phyloP scores from a whole-genome alignment of 2,888 invertebrate genomes.

The Bibio marci region DNA sequence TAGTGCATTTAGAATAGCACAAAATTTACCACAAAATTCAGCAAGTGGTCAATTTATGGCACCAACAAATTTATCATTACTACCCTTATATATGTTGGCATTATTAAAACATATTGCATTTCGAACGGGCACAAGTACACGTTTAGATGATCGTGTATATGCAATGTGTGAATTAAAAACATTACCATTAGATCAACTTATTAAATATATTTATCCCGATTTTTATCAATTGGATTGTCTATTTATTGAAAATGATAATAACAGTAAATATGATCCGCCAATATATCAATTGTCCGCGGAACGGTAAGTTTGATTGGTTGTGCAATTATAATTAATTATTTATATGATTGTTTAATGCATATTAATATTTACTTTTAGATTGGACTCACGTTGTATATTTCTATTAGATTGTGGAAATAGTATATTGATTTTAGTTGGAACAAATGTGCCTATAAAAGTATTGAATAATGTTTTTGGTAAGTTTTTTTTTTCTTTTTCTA shows the following conservation, averaged over 20 bases:
- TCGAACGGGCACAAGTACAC: constrained; percentile 70
- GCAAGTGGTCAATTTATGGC: constrained; percentile 46
- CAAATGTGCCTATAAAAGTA: constrained; percentile 54
- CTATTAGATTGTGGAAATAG: constrained; percentile 74
- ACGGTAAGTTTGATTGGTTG: constrained; percentile 29
- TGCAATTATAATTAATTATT: neutral
- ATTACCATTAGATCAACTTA: constrained; percentile 59
- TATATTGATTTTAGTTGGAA: constrained; percentile 71
- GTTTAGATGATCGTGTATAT: constrained; percentile 82
- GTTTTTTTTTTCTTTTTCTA: neutral
- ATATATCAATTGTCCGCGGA: constrained; percentile 73
- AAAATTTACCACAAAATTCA: constrained; percentile 40
- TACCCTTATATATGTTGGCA: constrained; percentile 80
- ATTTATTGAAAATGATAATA: constrained; percentile 31
- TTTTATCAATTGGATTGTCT: constrained; percentile 74
- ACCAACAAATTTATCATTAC: constrained; percentile 56
- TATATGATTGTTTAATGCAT: constrained; percentile 4
- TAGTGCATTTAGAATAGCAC: constrained; percentile 48
- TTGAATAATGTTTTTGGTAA: constrained; percentile 51
- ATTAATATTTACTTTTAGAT: constrained; percentile 19
- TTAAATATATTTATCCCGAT: constrained; percentile 80
- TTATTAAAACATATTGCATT: constrained; percentile 78
- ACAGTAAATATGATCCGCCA: constrained; percentile 42
- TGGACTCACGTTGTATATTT: constrained; percentile 79
- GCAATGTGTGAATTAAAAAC: constrained; percentile 90